phyloP scores from a whole-genome alignment of 2,113 vertebrate species.

The Sebastes fasciatus region DNA sequence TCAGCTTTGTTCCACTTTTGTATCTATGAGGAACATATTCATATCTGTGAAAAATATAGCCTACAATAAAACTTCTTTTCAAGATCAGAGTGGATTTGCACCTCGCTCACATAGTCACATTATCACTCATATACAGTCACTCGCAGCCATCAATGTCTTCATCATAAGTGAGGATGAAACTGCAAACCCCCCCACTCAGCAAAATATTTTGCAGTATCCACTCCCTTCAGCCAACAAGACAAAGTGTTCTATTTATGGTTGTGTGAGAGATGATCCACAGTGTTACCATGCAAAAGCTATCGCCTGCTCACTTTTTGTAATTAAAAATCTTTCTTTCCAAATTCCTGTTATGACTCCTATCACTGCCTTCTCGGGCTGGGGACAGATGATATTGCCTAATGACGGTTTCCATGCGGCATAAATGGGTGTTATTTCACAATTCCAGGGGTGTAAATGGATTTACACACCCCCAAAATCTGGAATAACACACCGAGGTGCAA shows the following conservation, averaged over 20 bases:
- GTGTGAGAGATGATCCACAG: constrained; percentile 44
- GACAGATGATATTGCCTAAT: constrained; percentile 43
- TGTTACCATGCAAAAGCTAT: constrained; percentile 54
- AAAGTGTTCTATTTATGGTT: constrained; percentile 37
- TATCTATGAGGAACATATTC: constrained; percentile 3
- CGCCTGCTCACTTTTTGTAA: constrained; percentile 54
- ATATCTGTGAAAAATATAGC: constrained; percentile 14
- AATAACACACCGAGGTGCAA: constrained; percentile 22
- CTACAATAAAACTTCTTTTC: constrained; percentile 3
- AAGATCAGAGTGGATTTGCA: constrained; percentile 36
- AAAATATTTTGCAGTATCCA: constrained; percentile 39
- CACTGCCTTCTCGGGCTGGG: constrained; percentile 13
- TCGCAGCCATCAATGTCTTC: constrained; percentile 16
- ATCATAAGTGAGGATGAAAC: constrained; percentile 27
- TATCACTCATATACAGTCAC: constrained; percentile 22
- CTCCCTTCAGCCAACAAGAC: constrained; percentile 31
- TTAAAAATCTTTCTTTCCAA: constrained; percentile 52
- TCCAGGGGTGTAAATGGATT: constrained; percentile 58
- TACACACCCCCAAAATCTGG: constrained; percentile 14
- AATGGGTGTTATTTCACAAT: constrained; percentile 38
- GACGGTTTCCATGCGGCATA: constrained; percentile 31
- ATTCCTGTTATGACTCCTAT: constrained; percentile 48
- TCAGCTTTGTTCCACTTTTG: constrained; percentile 24
- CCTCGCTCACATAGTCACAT: constrained; percentile 5
- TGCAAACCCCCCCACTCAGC: constrained; percentile 32